Percentiles rank a stretch among this genome's conserved stretches.
Evolutionary conservation across 2,113 vertebrate genomes (phyloP).

Genomic region (Bos javanicus): DNA sequence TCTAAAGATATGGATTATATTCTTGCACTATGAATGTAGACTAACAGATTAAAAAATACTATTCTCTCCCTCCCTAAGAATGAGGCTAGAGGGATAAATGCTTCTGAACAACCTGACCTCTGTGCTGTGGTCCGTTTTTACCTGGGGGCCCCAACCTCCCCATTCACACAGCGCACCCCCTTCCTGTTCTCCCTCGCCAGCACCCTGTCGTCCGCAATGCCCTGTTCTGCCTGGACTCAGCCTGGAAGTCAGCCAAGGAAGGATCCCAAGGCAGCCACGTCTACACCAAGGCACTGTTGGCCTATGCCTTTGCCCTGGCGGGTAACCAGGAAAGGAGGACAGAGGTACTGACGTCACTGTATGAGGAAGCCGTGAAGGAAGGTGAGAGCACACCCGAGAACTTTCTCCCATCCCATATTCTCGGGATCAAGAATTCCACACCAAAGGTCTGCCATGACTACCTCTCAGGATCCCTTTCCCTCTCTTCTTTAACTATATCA

Average conservation of each 20-base stretch:
- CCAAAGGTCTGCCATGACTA: not conserved
- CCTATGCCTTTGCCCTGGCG: constrained; percentile 74
- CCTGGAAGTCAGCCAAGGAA: constrained; percentile 49
- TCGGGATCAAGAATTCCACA: not conserved
- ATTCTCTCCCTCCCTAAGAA: not conserved
- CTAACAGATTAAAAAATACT: not conserved
- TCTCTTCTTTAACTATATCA: not conserved
- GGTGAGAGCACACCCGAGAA: not conserved
- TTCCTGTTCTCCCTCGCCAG: constrained; percentile 31
- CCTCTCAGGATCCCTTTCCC: not conserved
- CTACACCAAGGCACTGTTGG: constrained; percentile 77
- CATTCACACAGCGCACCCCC: not conserved
- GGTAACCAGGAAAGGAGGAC: constrained; percentile 66
- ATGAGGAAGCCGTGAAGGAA: constrained; percentile 51
- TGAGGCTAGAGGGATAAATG: not conserved
- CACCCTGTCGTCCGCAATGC: constrained; percentile 72
- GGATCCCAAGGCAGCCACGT: constrained; percentile 26
- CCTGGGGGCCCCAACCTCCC: not conserved
- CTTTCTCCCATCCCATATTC: not conserved
- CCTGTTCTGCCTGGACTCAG: constrained; percentile 71
- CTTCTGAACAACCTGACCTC: not conserved
- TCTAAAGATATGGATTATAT: not conserved
- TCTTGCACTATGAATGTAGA: not conserved
- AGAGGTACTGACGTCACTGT: constrained; percentile 65
- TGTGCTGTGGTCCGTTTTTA: not conserved